A percentile compares a stretch with the other conserved stretches of the same genome.
These are phyloP conservation scores for Altica lythri DNA, from an alignment of 2,888 invertebrate genomes.

Conservation along the genomic window DNA sequence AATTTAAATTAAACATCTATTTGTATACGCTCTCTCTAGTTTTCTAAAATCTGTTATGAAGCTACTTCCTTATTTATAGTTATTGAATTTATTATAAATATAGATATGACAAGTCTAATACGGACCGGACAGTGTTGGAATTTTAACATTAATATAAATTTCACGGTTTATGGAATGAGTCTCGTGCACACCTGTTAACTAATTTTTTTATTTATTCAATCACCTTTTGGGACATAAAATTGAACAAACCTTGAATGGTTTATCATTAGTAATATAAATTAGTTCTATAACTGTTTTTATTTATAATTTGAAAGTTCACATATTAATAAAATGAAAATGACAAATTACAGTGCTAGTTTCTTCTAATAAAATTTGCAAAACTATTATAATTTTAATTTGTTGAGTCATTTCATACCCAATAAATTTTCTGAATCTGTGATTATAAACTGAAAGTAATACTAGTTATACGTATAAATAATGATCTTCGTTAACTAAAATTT, in stretches of 20 bases:
- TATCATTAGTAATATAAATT: not conserved
- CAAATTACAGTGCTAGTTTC: too few species aligned
- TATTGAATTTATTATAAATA: not conserved
- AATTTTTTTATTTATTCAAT: constrained; percentile 1
- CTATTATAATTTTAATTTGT: too few species aligned
- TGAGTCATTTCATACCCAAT: too few species aligned
- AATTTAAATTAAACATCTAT: too few species aligned
- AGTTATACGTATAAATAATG: too few species aligned
- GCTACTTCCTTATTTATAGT: not conserved
- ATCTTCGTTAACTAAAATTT: too few species aligned
- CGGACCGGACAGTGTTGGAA: not conserved
- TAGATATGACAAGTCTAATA: not conserved
- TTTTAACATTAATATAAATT: constrained; percentile 6
- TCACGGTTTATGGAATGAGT: constrained; percentile 3
- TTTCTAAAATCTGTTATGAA: not conserved
- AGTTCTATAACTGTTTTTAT: not conserved
- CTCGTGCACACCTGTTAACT: not conserved
- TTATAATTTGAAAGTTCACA: not conserved
- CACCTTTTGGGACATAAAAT: not conserved
- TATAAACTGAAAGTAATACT: too few species aligned
- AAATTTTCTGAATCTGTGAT: too few species aligned
- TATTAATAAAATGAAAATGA: too few species aligned
- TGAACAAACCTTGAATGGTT: not conserved
- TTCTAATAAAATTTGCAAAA: too few species aligned
- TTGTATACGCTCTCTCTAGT: not conserved